Base-by-base conservation (phyloP, 2,888 invertebrate species). In the Standfussiana lucernea region DNA sequence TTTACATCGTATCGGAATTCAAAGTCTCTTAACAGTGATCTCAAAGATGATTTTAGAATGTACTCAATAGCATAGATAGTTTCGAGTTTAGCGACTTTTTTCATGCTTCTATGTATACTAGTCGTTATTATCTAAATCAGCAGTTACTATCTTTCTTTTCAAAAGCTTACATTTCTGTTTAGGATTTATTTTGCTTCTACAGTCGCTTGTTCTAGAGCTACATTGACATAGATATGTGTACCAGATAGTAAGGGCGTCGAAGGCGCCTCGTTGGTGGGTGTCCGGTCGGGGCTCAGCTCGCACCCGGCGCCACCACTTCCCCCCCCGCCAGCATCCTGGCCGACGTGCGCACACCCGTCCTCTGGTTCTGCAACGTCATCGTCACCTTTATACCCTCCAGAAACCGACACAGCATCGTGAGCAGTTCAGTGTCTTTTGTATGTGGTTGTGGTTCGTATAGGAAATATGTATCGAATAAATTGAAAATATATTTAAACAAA, bases 231-330 rank as follows among this genome's bases (percentile, higher is more conserved):
- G 15, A 21, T n/a, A n/a, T 40, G 4, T 8, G n/a, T 64, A 64
- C 96, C 96, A 96, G 92, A 96, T 94, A 93, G 96, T 96, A 95
- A 96, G 95, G 93, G 95, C 95, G 89, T 96, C 95, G 92, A 96
- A 90, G 96, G 96, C 89, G 87, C 93, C 90, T 96, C 96, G 96
- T 97, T 97, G 96, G 96, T 97, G 89, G 97, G 97, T 62, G 97
- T 97, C 95, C 95, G 90, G 90, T 97, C 96, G 88, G 95, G 96
- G 93, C 95, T 96, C 96, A 95, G 95, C 85, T 95, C 96, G 92
- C 87, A 93, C 93, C 91, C 94, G 95, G 84, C 96, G 94, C 93
- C 96, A 95, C 95, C 96, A 95, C 77, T 92, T 90, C 65, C 92
- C 90, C 83, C 94, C 94, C 84, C 94, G 90, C 93, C 95, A 94